A percentile compares a stretch with the other conserved stretches of the same genome.
These are phyloP conservation scores for Pseudomyrmex flavicornis DNA, from an alignment of 1,140 invertebrate species.

Conservation along the genomic window DNA sequence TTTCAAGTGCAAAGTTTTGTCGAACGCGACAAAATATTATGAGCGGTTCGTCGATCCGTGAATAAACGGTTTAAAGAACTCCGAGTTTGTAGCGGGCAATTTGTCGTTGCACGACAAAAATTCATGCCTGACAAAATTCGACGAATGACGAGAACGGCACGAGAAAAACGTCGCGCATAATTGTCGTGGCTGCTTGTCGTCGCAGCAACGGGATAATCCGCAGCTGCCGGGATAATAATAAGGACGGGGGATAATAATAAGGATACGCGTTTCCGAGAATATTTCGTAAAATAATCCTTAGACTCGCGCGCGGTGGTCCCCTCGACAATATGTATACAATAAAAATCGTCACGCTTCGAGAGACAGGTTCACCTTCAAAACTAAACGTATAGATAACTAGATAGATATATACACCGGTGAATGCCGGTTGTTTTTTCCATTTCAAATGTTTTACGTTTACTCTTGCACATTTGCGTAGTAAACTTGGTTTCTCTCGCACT, in stretches of 20 bases:
- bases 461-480: too few species aligned
- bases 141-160: constrained; percentile 70
- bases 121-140: constrained; percentile 77
- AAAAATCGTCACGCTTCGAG: constrained; percentile 36
- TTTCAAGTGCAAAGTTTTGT: constrained; percentile 48
- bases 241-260: constrained; percentile 25
- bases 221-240: constrained; percentile 71
- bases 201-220: constrained; percentile 75
- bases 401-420: background rate
- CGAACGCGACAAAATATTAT: constrained; percentile 83
- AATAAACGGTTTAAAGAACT: constrained; percentile 82
- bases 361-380: background rate
- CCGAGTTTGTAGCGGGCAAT: constrained; percentile 72
- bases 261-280: constrained; percentile 35
- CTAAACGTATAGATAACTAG: constrained; percentile 7
- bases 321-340: background rate
- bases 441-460: too few species aligned
- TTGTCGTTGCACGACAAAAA: constrained; percentile 80
- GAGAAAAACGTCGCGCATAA: constrained; percentile 68
- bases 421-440: too few species aligned
- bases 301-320: constrained; percentile 53
- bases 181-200: constrained; percentile 66
- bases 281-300: constrained; percentile 64
- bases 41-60: constrained; percentile 78
- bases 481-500: too few species aligned